Percentiles rank a stretch among this genome's conserved stretches.
Conservation (phyloP, 53 echinoderm and acorn worm species). For the Paracentrotus lividus region DNA sequence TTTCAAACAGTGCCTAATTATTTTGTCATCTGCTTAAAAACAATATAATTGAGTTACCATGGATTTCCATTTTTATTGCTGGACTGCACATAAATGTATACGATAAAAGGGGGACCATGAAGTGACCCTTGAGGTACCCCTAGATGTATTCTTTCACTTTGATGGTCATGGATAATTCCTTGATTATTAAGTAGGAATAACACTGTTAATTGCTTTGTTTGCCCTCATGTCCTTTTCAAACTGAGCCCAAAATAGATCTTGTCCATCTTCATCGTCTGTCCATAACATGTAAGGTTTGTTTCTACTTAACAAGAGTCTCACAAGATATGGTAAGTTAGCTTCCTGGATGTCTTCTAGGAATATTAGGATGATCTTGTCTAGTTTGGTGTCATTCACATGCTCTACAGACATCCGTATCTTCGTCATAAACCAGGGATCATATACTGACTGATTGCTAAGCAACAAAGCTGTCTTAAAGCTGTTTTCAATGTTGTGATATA, state of each 20-base stretch:
- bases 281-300: constrained; percentile 37
- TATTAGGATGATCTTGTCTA: constrained; percentile 58
- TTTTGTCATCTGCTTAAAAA: no score
- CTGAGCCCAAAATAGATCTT: constrained; percentile 48
- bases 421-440: constrained; percentile 64
- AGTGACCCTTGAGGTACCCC: no score
- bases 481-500: constrained; percentile 39
- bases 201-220: constrained; percentile 8
- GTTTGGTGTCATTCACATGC: constrained; percentile 53
- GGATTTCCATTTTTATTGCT: no score
- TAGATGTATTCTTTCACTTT: no score
- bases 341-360: constrained; percentile 32
- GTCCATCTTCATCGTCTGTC: constrained; percentile 38
- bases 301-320: constrained; percentile 48
- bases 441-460: constrained; percentile 34
- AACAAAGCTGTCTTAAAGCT: constrained; percentile 58
- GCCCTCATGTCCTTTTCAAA: constrained; percentile 48
- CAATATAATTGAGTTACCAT: no score
- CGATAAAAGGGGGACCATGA: no score
- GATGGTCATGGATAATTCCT: no score
- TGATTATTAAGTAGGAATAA: background rate
- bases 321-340: constrained; percentile 41
- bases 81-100: no score
- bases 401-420: constrained; percentile 54
- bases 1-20: no score